Conservation (phyloP, 2,797 vertebrate species). For the Pteropus rufus region DNA sequence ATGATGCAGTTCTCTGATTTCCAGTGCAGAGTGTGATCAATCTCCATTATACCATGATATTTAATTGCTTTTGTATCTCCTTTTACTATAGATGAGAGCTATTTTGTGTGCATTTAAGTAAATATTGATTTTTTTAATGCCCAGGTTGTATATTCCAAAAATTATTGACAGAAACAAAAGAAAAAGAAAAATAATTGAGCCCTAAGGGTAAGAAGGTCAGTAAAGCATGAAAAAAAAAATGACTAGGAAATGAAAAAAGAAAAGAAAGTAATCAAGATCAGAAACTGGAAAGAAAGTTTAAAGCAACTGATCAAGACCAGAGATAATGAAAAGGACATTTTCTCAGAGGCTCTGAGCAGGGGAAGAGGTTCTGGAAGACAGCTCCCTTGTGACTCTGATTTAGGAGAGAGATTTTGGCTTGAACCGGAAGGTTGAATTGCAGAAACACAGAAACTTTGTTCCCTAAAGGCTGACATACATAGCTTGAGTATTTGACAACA, state of each 20-base stretch:
- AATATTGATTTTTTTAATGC: slow-evolving; percentile 1
- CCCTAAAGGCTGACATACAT: not conserved
- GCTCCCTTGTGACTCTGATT: not conserved
- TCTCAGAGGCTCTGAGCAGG: not conserved
- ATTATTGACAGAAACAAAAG: slow-evolving; percentile 4
- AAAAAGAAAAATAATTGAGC: slow-evolving; percentile 41
- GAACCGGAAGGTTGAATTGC: not conserved
- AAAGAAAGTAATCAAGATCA: not conserved
- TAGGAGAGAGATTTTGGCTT: not conserved
- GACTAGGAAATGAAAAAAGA: slow-evolving; percentile 1
- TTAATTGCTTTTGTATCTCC: not conserved
- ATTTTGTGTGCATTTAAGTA: not conserved
- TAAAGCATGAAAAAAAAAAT: not conserved
- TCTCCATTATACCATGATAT: not conserved
- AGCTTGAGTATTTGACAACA: not conserved
- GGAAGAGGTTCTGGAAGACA: not conserved
- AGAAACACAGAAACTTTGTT: not conserved
- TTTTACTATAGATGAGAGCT: not conserved
- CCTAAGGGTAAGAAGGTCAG: not conserved
- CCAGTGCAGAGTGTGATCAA: not conserved
- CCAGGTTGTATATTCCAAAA: not conserved
- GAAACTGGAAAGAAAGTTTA: not conserved
- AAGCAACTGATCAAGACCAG: not conserved
- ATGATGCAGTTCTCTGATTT: not conserved
- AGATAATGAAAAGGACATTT: not conserved